Evolutionary conservation across 2,113 vertebrate genomes (phyloP).

Genomic region (Trogon surrucura): DNA sequence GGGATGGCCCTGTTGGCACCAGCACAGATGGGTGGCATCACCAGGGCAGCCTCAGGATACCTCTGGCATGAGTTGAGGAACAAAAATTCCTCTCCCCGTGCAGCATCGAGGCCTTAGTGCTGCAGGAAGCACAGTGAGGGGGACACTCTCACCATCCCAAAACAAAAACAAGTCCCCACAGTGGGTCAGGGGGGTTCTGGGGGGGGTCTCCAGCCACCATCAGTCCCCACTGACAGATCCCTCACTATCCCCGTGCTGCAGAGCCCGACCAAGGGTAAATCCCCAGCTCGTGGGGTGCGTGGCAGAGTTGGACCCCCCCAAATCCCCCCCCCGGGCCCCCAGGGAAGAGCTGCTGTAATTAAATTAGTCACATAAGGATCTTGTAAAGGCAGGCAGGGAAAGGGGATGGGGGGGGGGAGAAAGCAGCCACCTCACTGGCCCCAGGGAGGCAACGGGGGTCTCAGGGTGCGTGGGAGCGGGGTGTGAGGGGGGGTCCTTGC

Average conservation of each 20-base stretch:
- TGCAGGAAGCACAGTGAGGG: not conserved
- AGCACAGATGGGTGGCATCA: not conserved
- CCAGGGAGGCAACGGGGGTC: too few species aligned
- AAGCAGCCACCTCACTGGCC: rapidly evolving
- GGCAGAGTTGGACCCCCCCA: not conserved
- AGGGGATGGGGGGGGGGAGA: not conserved
- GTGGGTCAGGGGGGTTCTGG: rapidly evolving
- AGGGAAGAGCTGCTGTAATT: not conserved
- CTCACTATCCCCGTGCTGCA: rapidly evolving
- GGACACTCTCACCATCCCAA: not conserved
- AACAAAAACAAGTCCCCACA: rapidly evolving
- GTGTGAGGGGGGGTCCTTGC: not conserved
- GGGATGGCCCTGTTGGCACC: not conserved
- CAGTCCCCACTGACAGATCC: rapidly evolving
- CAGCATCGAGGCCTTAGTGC: not conserved
- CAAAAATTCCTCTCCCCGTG: not conserved
- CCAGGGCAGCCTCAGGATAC: not conserved
- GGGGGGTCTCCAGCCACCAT: not conserved
- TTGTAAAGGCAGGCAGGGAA: not conserved
- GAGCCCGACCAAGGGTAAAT: not conserved
- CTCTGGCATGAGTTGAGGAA: not conserved
- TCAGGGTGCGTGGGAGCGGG: not conserved
- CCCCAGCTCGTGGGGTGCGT: not conserved
- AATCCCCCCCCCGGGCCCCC: not conserved
- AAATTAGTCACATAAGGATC: not conserved